Percentiles rank a stretch among this genome's conserved stretches.
Conservation (phyloP, 2,113 vertebrate species). For the Stigmatopora argus region DNA sequence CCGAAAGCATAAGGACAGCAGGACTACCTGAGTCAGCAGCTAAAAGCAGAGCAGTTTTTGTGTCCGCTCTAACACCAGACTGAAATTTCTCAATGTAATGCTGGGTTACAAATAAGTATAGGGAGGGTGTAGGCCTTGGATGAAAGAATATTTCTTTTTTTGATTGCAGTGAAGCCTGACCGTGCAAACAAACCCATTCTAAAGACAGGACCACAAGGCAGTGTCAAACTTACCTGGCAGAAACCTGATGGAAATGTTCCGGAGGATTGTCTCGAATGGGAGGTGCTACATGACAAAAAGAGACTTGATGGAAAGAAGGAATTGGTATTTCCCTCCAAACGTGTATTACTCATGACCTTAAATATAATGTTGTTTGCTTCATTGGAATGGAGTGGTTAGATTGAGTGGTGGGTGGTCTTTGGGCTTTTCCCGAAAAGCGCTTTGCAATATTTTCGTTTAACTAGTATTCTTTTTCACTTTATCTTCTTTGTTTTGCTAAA, state of each 20-base stretch:
- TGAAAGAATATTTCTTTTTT: neutral
- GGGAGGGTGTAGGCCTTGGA: too few relatives aligned
- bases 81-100: too few relatives aligned
- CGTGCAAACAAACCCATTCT: constrained; percentile 54
- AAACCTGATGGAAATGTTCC: constrained; percentile 59
- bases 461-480: too few relatives aligned
- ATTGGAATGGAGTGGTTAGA: neutral
- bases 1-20: too few relatives aligned
- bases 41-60: too few relatives aligned
- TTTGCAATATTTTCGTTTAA: too few relatives aligned
- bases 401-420: too few relatives aligned
- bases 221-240: constrained; percentile 67
- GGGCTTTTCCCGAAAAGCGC: too few relatives aligned
- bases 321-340: constrained; percentile 19
- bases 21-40: too few relatives aligned
- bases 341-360: neutral
- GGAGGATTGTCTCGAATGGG: constrained; percentile 75
- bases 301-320: constrained; percentile 7
- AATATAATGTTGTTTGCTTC: neutral
- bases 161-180: constrained; percentile 69
- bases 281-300: constrained; percentile 65
- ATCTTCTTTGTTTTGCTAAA: too few relatives aligned
- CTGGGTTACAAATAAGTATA: too few relatives aligned
- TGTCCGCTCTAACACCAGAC: too few relatives aligned
- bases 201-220: constrained; percentile 21